Conservation (phyloP, 2,797 vertebrate genomes). For the Brotogeris chrysoptera region DNA sequence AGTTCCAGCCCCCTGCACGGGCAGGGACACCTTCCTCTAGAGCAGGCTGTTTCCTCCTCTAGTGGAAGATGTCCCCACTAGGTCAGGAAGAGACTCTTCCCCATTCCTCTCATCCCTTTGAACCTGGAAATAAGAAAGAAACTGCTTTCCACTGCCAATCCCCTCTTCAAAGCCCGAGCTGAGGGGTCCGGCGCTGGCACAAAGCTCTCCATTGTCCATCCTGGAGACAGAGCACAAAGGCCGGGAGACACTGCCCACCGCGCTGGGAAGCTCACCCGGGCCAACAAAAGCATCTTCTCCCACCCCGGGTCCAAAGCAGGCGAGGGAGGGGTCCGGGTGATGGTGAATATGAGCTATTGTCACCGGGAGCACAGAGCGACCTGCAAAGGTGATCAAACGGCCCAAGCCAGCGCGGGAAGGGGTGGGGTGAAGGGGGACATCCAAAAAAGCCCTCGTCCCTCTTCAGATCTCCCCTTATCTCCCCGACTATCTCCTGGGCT, state of each 20-base stretch:
- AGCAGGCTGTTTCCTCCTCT: not conserved
- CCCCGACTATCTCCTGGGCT: conserved; percentile 77
- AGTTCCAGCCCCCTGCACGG: not conserved
- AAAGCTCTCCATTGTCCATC: conserved; percentile 74
- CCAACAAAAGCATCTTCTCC: conserved; percentile 58
- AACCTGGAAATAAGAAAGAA: conserved; percentile 8
- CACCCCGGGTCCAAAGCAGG: not conserved
- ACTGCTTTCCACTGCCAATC: not conserved
- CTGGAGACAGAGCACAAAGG: conserved; percentile 23
- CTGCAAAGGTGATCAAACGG: conserved; percentile 77
- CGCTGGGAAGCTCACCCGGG: not conserved
- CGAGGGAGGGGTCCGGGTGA: conserved; percentile 3
- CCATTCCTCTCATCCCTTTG: not conserved
- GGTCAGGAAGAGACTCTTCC: not conserved
- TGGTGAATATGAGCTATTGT: conserved; percentile 80
- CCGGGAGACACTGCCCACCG: conserved; percentile 3
- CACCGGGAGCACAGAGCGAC: conserved; percentile 66
- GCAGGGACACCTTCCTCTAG: not conserved
- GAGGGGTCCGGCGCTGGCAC: conserved; percentile 49
- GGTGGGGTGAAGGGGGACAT: conserved; percentile 66
- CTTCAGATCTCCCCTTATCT: conserved; percentile 80
- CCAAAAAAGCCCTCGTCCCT: conserved; percentile 76
- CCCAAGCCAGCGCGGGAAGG: conserved; percentile 4
- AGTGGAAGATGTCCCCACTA: not conserved
- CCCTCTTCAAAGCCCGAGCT: conserved; percentile 47